Evolutionary conservation across 2,888 invertebrate genomes (phyloP), one percentile per base, ranked within the genome.

Genomic region (Drosophila subquinaria): DNA sequence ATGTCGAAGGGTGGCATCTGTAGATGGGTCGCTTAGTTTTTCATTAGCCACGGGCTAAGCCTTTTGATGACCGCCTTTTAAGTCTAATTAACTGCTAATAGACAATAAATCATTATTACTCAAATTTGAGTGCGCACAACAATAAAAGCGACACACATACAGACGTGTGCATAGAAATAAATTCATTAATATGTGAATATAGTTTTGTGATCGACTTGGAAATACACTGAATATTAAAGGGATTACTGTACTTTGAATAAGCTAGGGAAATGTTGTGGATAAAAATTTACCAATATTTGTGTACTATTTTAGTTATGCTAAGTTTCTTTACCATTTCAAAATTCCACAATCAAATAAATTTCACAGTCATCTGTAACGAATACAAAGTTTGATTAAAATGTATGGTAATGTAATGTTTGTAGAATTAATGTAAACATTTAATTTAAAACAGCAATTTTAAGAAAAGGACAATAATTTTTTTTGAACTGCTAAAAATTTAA

Each of bases 11-110:
- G 42, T 17, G 17, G 20, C 4, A 33, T 4, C 17, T 43, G 47
- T 61, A 23, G 61, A 36, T 36, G 74, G 15, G 51, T 42, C 79
- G 67, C 74, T 81, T 89, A 89, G 84, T 89, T 85, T 85, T 89
- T 89, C 89, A 88, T 89, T 85, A 89, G 89, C 74, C 69, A 63
- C 59, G 67, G 73, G 72, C 68, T 89, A 85, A 89, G 81, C 86
- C 89, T 69, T 85, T 83, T 76, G 88, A 89, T 73, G 74, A 35
- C 76, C 79, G 73, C 75, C 86, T 88, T 90, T 87, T 87, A 87
- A 88, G 84, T 88, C 86, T 87, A 90, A 87, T 87, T 88, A 90
- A 87, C 90, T 83, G 90, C 90, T 87, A 90, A 87, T 87, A 84
- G 87, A 76, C 90, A 79, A 90, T 87, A 81, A 88, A 87, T 87